Base-by-base conservation (phyloP, 2,797 vertebrate species). In the Oceanodroma leucorhoa region DNA sequence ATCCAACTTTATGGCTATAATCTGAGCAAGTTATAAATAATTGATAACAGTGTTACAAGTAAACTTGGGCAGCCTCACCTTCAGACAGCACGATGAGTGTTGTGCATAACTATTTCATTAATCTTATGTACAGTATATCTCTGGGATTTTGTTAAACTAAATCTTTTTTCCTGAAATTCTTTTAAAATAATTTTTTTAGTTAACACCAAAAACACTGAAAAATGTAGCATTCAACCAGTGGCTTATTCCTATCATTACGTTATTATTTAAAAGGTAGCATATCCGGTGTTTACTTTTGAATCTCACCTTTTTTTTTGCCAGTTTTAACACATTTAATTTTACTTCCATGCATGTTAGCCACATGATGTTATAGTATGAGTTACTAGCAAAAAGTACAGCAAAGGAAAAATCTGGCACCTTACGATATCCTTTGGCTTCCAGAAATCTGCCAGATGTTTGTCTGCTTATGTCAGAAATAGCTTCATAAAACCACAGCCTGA, bases 51-150 rank as follows among this genome's bases (percentile, higher is more conserved):
- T 61, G 10, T 53, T 65, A 36, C 12, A 62, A 69, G 41, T 34
- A 72, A 36, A 50, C 22, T 43, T 53, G 0, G 1, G 8, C 41
- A 54, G 9, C 32, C 43, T 69, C 58, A 14, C 23, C 32, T 70
- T 85, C 55, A 48, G 58, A 22, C 22, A 19, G 15, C 20, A 5
- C 23, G 26, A 36, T 65, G 10, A 36, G 21, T 64, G 3, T n/a
- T 67, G 22, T n/a, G 17, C 0, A 0, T 45, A 53, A 30, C 19
- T 65, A 4, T 61, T 77, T 50, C 0, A 10, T 77, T 81, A 14
- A 38, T 72, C 11, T n/a, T 57, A 29, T 3, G 3, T 65, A 6
- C 7, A 43, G 20, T 43, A 72, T 29, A 1, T 14, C 12, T 82
- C 41, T 90, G 16, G 61, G 16, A 5, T 85, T 91, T 67, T 70